phyloP scores from a whole-genome alignment of 1,140 invertebrate species.

The Diorhabda sublineata region DNA sequence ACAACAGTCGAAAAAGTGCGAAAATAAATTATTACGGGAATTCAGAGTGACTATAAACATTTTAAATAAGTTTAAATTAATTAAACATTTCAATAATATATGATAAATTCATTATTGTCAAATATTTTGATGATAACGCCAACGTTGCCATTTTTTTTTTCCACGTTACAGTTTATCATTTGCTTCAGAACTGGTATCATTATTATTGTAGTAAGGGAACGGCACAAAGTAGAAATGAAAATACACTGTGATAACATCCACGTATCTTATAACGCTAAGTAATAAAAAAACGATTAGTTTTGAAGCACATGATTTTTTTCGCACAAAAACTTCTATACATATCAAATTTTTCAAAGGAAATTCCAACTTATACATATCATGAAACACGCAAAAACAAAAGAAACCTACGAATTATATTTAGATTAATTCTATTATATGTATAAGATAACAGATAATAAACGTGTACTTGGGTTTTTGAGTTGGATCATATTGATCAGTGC shows the following conservation, averaged over 20 bases:
- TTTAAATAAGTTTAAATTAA: too few species aligned
- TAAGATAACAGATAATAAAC: constrained; percentile 8
- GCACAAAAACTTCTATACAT: neutral
- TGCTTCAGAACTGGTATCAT: neutral
- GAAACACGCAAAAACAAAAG: constrained; percentile 10
- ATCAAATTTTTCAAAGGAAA: too few species aligned
- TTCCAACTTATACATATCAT: constrained; percentile 11
- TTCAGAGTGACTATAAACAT: too few species aligned
- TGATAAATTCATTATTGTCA: too few species aligned
- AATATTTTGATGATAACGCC: too few species aligned
- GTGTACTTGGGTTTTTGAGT: constrained; percentile 34
- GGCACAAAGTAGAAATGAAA: neutral
- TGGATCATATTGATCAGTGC: constrained; percentile 46
- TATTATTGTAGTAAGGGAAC: neutral
- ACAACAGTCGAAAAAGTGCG: too few species aligned
- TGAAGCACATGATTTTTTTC: neutral
- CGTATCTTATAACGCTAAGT: neutral
- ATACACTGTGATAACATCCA: constrained; percentile 7
- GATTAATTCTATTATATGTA: constrained; percentile 7
- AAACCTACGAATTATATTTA: constrained; percentile 7
- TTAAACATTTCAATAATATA: too few species aligned
- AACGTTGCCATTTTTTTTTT: too few species aligned
- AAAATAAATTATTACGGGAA: too few species aligned
- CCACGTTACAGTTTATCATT: neutral
- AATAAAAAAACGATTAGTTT: neutral